These are phyloP conservation scores for Dendroctonus ponderosae DNA, from an alignment of 1,140 invertebrate species.

Conservation along the genomic window DNA sequence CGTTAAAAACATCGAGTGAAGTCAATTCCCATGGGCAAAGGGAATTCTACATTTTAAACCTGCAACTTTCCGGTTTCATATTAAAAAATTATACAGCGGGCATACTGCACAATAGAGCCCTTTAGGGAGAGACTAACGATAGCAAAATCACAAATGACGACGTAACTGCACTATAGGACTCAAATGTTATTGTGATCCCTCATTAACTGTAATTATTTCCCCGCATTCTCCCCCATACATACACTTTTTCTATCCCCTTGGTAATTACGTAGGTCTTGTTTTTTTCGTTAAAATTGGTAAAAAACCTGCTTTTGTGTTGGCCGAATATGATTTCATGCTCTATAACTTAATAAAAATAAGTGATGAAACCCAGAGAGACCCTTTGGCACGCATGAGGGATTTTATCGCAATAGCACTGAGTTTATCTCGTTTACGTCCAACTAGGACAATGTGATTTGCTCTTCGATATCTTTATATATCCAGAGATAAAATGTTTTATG, in stretches of 20 bases:
- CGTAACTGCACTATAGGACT: constrained; percentile 25
- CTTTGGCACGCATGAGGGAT: constrained; percentile 13
- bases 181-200: constrained; percentile 25
- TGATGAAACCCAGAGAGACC: constrained; percentile 13
- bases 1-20: constrained; percentile 26
- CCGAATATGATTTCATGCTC: constrained; percentile 7
- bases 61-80: constrained; percentile 21
- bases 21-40: constrained; percentile 20
- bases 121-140: constrained; percentile 21
- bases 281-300: constrained; percentile 9
- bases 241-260: constrained; percentile 1
- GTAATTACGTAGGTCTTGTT: constrained; percentile 11
- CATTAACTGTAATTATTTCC: constrained; percentile 29
- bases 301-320: constrained; percentile 4
- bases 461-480: constrained; percentile 12
- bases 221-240: constrained; percentile 10
- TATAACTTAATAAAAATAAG: constrained; percentile 25
- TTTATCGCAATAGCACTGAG: constrained; percentile 11
- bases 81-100: constrained; percentile 19
- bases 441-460: constrained; percentile 9
- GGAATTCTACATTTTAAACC: constrained; percentile 19
- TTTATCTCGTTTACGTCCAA: constrained; percentile 14
- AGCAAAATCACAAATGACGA: constrained; percentile 25
- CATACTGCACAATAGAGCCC: constrained; percentile 21
- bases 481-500: constrained; percentile 17